Conservation (phyloP, 2,113 vertebrate species). For the Odontophorus gujanensis region DNA sequence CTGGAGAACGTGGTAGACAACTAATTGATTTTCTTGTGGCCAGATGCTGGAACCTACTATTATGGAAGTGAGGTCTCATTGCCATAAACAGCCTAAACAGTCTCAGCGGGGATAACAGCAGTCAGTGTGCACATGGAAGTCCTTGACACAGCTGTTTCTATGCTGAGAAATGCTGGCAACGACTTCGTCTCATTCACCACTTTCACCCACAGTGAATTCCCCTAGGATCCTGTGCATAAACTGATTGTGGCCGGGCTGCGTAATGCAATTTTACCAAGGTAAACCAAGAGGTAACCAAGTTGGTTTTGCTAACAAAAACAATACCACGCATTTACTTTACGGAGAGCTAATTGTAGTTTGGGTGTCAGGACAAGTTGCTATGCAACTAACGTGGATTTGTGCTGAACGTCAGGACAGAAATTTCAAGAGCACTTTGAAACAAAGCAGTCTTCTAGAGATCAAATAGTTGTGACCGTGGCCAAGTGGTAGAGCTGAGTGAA, state of each 20-base stretch:
- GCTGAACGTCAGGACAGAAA: neutral
- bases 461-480: neutral
- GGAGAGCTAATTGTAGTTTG: neutral
- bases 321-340: neutral
- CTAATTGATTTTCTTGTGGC: conserved; percentile 60
- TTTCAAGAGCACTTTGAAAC: neutral
- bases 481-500: neutral
- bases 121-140: neutral
- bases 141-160: neutral
- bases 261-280: too few relatives aligned
- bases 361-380: neutral
- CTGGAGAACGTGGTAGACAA: conserved; percentile 12
- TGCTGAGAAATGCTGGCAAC: neutral
- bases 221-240: neutral
- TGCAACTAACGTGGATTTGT: neutral
- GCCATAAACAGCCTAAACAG: neutral
- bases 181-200: neutral
- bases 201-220: neutral
- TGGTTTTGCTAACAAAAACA: neutral
- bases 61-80: conserved; percentile 13
- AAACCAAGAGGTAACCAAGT: too few relatives aligned
- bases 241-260: neutral
- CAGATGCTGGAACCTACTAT: conserved; percentile 39
- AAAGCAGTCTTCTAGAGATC: neutral
- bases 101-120: neutral